These are phyloP conservation scores for Siniperca knerii DNA, from an alignment of 2,113 vertebrate species.

Conservation along the genomic window DNA sequence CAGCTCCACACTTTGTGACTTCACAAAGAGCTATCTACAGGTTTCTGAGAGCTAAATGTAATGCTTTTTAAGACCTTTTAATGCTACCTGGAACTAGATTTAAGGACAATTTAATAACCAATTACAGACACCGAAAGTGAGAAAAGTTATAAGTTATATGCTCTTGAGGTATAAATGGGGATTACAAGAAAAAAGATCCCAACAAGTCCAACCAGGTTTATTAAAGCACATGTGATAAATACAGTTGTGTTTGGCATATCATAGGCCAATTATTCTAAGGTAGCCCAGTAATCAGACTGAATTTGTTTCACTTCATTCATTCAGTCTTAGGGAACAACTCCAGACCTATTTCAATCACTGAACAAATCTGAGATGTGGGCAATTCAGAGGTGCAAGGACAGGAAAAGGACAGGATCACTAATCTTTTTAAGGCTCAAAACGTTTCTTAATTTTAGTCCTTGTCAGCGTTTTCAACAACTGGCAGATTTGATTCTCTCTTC, in stretches of 20 bases:
- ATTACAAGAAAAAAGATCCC: background rate
- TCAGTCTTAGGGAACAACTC: background rate
- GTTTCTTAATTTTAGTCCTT: conserved; percentile 2
- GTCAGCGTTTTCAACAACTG: background rate
- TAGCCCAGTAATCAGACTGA: background rate
- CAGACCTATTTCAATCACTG: background rate
- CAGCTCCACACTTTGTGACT: background rate
- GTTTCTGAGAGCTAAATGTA: background rate
- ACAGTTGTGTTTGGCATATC: background rate
- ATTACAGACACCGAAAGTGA: background rate
- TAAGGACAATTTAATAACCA: background rate
- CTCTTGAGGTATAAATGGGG: background rate
- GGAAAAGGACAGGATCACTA: background rate
- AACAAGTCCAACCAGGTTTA: background rate
- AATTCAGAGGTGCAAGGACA: background rate
- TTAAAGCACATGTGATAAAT: background rate
- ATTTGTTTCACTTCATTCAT: background rate
- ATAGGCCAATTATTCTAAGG: background rate
- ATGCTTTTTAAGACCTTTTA: background rate
- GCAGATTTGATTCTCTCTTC: conserved; percentile 34
- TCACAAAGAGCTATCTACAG: background rate
- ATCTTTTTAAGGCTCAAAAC: background rate
- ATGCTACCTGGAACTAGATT: background rate
- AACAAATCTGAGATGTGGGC: background rate
- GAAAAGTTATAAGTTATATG: background rate